These are phyloP conservation scores for Pocillopora meandrina DNA, from an alignment of 92 coral and sea anemone genomes.

Conservation along the genomic window DNA sequence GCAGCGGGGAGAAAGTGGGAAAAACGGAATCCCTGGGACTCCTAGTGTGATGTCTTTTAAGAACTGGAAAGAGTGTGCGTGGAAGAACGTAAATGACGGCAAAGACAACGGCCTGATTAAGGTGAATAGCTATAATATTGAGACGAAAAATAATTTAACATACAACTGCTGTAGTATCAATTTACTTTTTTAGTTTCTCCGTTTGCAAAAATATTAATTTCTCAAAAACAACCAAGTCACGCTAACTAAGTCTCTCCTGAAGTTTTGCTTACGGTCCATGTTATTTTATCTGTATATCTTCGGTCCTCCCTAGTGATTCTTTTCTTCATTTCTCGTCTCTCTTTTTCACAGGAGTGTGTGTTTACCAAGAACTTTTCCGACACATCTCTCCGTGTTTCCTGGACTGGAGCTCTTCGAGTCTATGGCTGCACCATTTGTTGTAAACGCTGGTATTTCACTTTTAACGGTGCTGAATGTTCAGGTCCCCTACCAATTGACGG, in stretches of 20 bases:
- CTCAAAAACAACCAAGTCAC: too few relatives aligned
- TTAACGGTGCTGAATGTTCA: constrained; percentile 7
- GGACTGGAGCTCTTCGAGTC: neutral
- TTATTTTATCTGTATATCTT: neutral
- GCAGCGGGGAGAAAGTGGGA: neutral
- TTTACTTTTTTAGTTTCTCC: too few relatives aligned
- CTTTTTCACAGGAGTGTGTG: neutral
- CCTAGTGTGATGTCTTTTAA: constrained; percentile 3
- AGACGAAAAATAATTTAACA: too few relatives aligned
- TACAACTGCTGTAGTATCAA: too few relatives aligned
- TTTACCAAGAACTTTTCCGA: neutral
- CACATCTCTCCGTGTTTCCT: constrained; percentile 1
- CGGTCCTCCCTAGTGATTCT: too few relatives aligned
- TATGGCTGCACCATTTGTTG: neutral
- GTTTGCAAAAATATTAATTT: too few relatives aligned
- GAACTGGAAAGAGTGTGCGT: constrained; percentile 30
- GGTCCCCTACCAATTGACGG: constrained; percentile 38
- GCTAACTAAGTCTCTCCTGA: too few relatives aligned
- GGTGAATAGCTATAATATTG: too few relatives aligned
- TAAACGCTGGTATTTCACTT: constrained; percentile 10
- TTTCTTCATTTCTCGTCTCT: too few relatives aligned
- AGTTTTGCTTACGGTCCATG: too few relatives aligned
- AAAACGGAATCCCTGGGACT: neutral
- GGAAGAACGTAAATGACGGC: neutral
- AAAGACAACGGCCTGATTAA: constrained; percentile 7